Base-by-base conservation (phyloP, 2,797 vertebrate species). In the Coilia nasus region DNA sequence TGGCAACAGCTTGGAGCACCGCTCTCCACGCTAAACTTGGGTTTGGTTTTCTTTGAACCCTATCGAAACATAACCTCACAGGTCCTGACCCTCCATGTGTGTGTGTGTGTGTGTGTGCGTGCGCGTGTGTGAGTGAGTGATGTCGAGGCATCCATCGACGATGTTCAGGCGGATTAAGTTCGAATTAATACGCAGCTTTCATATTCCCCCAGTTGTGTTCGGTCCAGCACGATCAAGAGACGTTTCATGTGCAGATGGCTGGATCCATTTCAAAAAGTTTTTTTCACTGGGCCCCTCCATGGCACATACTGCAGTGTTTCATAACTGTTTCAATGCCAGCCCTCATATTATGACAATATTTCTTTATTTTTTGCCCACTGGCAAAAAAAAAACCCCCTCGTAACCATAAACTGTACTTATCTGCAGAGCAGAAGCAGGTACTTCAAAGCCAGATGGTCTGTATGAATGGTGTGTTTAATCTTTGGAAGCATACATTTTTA, bases 141-240 rank as follows among this genome's bases (percentile, higher is more conserved):
- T 85, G 86, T 93, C 92, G 93, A 91, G 93, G 92, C 67, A 75
- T 75, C 50, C 50, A 93, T 90, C 88, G 11, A 41, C 81, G 88
- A 90, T 91, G 95, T 89, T 95, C 91, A 91, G 94, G 91, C 89
- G 91, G 92, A 92, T 93, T 95, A 94, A 94, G 90, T 91, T 90
- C 92, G 91, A 95, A 94, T 95, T 93, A 93, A 82, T 90, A 92
- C 84, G 88, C 90, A 75, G 90, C 91, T 93, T 93, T 92, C 91
- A 93, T 91, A 90, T n/a, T 64, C 92, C 92, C 92, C 90, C 90
- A 87, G 90, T 83, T 41, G 56, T 88, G 83, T 85, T 87, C 87
- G 87, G 88, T 88, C 59, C 0, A 83, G 81, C 86, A 84, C 89
- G 88, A 89, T 84, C 87, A 64, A 87, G 89, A 44, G n/a, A 25